These are phyloP conservation scores for Pyrocoelia pectoralis DNA, from an alignment of 2,888 invertebrate genomes.

Conservation along the genomic window DNA sequence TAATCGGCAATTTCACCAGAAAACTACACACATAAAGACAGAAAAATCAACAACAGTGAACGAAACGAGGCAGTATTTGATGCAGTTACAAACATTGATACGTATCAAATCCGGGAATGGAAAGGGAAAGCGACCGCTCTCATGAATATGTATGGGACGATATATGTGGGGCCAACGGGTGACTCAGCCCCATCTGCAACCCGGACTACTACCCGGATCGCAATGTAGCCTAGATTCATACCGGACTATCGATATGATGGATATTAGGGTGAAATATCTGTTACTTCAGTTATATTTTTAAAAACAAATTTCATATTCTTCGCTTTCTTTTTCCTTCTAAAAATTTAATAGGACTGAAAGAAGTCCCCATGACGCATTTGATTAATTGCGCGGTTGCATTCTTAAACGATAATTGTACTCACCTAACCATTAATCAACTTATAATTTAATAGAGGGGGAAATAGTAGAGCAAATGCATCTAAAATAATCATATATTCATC, in stretches of 20 bases:
- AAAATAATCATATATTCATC: conserved; percentile 24
- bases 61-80: conserved; percentile 39
- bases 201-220: conserved; percentile 51
- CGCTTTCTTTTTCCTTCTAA: too few species aligned
- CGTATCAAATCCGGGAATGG: conserved; percentile 50
- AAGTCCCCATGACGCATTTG: not conserved
- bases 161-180: conserved; percentile 54
- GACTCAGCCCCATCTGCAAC: conserved; percentile 58
- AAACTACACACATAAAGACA: conserved; percentile 37
- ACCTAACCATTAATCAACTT: not conserved
- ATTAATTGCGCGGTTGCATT: not conserved
- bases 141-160: conserved; percentile 60
- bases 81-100: conserved; percentile 49
- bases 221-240: conserved; percentile 51
- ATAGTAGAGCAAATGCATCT: conserved; percentile 15
- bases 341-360: not conserved
- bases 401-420: not conserved
- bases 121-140: conserved; percentile 57
- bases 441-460: not conserved
- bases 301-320: not conserved
- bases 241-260: conserved; percentile 58
- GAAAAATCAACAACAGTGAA: conserved; percentile 35
- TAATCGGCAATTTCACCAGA: conserved; percentile 33
- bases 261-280: conserved; percentile 53
- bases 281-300: conserved; percentile 27